phyloP scores from a whole-genome alignment of 2,888 invertebrate genomes.

The Papilio demoleus region DNA sequence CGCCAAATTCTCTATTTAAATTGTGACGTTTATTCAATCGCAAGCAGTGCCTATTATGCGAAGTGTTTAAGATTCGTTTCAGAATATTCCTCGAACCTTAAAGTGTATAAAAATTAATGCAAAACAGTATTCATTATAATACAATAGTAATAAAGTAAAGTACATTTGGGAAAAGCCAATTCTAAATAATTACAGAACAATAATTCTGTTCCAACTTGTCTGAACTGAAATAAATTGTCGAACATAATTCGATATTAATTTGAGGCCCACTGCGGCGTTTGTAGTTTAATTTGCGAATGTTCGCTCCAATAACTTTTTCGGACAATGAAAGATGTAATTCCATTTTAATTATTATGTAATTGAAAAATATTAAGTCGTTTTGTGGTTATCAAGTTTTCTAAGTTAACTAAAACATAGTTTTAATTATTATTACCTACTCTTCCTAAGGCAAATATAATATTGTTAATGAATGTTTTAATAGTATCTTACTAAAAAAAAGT shows the following conservation, averaged over 20 bases:
- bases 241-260: conserved; percentile 38
- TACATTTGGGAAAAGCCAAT: conserved; percentile 8
- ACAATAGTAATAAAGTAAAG: conserved; percentile 3
- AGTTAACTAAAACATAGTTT: not conserved
- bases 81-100: too few relatives aligned
- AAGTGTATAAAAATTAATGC: not conserved
- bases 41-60: too few relatives aligned
- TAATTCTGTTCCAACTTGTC: conserved; percentile 34
- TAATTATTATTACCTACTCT: too few relatives aligned
- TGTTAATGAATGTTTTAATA: too few relatives aligned
- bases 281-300: conserved; percentile 32
- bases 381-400: not conserved
- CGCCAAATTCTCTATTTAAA: too few relatives aligned
- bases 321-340: conserved; percentile 22
- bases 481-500: too few relatives aligned
- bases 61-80: too few relatives aligned
- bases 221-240: conserved; percentile 36
- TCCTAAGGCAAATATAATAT: too few relatives aligned
- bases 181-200: conserved; percentile 30
- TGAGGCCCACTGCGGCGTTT: conserved; percentile 33
- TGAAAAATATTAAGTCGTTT: conserved; percentile 10
- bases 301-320: conserved; percentile 34
- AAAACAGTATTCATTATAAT: not conserved
- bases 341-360: conserved; percentile 19
- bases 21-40: too few relatives aligned